These are phyloP conservation scores for Penaeus indicus DNA, from an alignment of 1,140 invertebrate genomes.

Conservation along the genomic window DNA sequence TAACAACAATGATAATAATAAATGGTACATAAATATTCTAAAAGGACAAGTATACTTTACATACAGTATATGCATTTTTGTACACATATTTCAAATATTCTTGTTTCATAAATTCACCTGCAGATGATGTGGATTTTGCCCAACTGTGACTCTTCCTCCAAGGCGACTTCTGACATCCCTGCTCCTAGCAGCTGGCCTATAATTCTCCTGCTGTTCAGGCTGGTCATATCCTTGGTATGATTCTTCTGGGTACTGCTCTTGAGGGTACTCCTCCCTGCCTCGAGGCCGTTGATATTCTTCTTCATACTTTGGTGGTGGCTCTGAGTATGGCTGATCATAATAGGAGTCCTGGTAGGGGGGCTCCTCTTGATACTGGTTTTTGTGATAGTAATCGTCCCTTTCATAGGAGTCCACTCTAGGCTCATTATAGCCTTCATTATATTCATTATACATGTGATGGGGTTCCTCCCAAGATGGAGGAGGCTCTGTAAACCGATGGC, in stretches of 20 bases:
- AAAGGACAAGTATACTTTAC: not conserved
- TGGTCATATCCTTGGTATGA: constrained; percentile 10
- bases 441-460: constrained; percentile 17
- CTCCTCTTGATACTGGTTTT: constrained; percentile 21
- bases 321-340: not conserved
- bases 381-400: constrained; percentile 31
- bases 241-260: constrained; percentile 10
- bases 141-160: constrained; percentile 16
- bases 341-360: constrained; percentile 33
- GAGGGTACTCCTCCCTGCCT: not conserved
- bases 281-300: constrained; percentile 24
- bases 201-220: not conserved
- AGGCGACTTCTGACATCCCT: constrained; percentile 28
- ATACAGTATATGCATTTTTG: not conserved
- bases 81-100: not conserved
- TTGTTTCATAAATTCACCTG: constrained; percentile 19
- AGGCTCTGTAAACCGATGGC: constrained; percentile 13
- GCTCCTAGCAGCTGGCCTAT: not conserved
- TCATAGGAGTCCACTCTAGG: constrained; percentile 34
- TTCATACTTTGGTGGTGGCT: constrained; percentile 8
- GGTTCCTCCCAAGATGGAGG: constrained; percentile 27
- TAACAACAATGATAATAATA: not conserved
- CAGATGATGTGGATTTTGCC: constrained; percentile 40
- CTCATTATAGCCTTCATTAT: not conserved
- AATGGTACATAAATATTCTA: not conserved